Conservation (phyloP, 2,113 vertebrate species). For the Microcebus ravelobensis region DNA sequence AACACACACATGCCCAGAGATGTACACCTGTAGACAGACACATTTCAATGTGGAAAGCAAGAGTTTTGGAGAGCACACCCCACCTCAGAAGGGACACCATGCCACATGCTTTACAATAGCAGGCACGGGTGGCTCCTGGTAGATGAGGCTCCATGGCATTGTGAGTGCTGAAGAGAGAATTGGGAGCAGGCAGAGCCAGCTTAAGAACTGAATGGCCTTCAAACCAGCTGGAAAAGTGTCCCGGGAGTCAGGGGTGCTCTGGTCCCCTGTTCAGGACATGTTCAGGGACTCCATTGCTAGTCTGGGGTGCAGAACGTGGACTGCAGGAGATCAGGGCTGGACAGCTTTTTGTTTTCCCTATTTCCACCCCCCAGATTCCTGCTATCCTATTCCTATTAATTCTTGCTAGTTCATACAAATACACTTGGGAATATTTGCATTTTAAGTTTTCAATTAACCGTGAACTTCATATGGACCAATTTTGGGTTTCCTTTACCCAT, state of each 20-base stretch:
- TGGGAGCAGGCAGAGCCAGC: neutral
- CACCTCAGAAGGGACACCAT: neutral
- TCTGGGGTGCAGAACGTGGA: neutral
- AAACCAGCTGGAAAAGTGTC: neutral
- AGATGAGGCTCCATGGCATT: neutral
- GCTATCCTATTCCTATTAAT: neutral
- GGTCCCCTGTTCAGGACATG: too few relatives aligned
- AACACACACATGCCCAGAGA: neutral
- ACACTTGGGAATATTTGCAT: neutral
- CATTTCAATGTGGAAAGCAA: neutral
- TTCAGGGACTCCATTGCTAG: too few relatives aligned
- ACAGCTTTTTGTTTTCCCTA: neutral
- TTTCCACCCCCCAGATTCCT: neutral
- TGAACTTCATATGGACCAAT: neutral
- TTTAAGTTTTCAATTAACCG: neutral
- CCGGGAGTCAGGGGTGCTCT: too few relatives aligned
- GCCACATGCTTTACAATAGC: fast-evolving
- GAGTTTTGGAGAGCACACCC: neutral
- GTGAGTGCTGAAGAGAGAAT: neutral
- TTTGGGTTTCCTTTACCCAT: neutral
- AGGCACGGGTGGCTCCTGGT: too few relatives aligned
- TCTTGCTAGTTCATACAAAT: neutral
- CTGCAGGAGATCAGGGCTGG: neutral
- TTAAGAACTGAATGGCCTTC: neutral
- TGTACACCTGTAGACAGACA: neutral